These are phyloP conservation scores for Narcine bancroftii DNA, from an alignment of 2,113 vertebrate genomes.

Conservation along the genomic window DNA sequence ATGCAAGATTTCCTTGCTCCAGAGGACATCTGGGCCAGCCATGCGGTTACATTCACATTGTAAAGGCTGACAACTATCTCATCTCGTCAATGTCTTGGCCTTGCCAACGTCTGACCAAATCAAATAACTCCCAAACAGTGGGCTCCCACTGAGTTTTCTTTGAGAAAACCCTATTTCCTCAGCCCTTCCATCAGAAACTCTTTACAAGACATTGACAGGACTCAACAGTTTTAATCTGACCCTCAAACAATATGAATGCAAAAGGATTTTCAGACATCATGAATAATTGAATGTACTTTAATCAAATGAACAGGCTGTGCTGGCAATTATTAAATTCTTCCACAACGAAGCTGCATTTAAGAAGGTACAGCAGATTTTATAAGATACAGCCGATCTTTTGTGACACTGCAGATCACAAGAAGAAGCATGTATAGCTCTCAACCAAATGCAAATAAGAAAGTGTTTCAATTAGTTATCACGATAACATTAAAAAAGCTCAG, in stretches of 20 bases:
- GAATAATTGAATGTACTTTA: conserved; percentile 1
- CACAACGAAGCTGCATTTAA: background rate
- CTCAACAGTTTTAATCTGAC: background rate
- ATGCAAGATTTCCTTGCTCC: background rate
- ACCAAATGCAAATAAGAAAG: background rate
- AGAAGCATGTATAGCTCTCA: background rate
- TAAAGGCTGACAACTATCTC: background rate
- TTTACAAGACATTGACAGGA: background rate
- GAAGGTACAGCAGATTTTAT: background rate
- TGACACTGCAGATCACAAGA: background rate
- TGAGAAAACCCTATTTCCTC: background rate
- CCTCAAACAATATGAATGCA: conserved; percentile 12
- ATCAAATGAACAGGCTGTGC: conserved; percentile 6
- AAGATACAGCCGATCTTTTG: background rate
- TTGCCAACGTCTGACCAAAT: background rate
- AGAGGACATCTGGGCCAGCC: background rate
- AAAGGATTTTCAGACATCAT: background rate
- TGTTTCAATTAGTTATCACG: background rate
- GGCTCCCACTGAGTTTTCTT: background rate
- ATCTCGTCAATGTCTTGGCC: no score
- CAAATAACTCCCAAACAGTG: background rate
- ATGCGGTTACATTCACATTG: background rate
- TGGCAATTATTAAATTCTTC: conserved; percentile 12
- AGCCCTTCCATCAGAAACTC: background rate
- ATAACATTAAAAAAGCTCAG: background rate